Base-by-base conservation (phyloP, 2,888 invertebrate genomes). In the Xylota segnis region DNA sequence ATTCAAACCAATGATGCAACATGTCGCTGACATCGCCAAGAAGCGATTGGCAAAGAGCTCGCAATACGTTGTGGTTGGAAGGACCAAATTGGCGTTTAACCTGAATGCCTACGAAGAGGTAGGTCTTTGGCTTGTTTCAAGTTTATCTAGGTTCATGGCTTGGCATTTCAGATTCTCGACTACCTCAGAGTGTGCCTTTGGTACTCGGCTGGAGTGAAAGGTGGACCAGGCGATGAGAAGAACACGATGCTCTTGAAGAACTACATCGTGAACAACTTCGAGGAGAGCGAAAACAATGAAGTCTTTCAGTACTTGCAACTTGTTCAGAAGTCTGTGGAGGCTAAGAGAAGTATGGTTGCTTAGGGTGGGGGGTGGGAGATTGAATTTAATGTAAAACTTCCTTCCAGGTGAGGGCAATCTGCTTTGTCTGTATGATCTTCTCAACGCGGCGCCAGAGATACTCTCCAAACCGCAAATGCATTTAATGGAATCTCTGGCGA, bases 181-280 rank as follows among this genome's bases (percentile, higher is more conserved):
- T 98, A 97, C 91, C 92, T 97, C 88, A 94, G 97, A 5, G 93
- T 96, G 91, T 97, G 97, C 89, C 93, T 98, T 58, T 95, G 96
- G 90, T 92, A 94, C 92, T 93, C 94, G 89, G 92, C 94, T 90
- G 91, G 94, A 72, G 32, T 94, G 93, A 89, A 95, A 95, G 91
- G 96, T 94, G 10, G 95, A 93, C 90, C 95, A 93, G 89, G 94
- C 93, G 88, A 91, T 88, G 91, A 91, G 23, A 92, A 91, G 81
- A 88, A 89, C 58, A 94, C 95, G 0, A 95, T 96, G 4, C 92
- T 95, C 4, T 94, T 97, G 10, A 94, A 95, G 29, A 93, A 93
- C 87, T 95, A 95, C 89, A 93, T 96, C 87, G 90, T 90, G 65
- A 91, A 93, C 7, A 93, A 93, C 76, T 93, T 94, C 88, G 93